Conservation (phyloP, 37 sponge, comb jelly and placozoan species). For the Tethya wilhelma region DNA sequence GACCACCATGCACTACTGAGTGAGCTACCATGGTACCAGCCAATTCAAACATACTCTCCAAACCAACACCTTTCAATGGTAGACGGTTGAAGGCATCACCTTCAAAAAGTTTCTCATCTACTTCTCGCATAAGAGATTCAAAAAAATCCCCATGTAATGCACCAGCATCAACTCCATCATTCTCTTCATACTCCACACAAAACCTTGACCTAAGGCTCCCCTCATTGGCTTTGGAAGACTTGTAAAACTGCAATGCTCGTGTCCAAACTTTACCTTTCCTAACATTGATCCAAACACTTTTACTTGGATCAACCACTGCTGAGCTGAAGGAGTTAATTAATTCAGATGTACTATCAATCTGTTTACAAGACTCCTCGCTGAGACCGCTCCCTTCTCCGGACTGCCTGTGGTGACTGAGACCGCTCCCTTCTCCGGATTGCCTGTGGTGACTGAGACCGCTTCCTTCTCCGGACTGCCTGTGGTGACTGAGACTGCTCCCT, state of each 20-base stretch:
- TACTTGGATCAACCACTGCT: neutral
- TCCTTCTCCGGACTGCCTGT: too few relatives aligned
- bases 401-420: too few relatives aligned
- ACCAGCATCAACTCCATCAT: slow-evolving; percentile 6
- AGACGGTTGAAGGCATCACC: neutral
- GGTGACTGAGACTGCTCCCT: too few relatives aligned
- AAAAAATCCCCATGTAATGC: neutral
- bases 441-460: too few relatives aligned
- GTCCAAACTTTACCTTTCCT: neutral
- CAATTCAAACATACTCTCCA: neutral
- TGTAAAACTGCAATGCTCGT: neutral
- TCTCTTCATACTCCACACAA: neutral
- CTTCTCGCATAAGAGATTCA: neutral
- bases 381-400: too few relatives aligned
- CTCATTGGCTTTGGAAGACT: neutral
- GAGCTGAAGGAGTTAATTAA: too few relatives aligned
- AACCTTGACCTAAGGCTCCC: neutral
- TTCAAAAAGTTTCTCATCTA: slow-evolving; percentile 1
- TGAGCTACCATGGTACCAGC: neutral
- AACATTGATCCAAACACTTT: neutral
- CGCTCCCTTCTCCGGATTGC: too few relatives aligned
- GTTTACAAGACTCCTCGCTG: too few relatives aligned
- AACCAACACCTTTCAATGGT: neutral
- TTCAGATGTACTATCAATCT: too few relatives aligned
- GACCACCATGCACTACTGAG: slow-evolving; percentile 7